Percentiles rank a stretch among this genome's conserved stretches.
Conservation (phyloP, 2,797 vertebrate species). For the Todus mexicanus region DNA sequence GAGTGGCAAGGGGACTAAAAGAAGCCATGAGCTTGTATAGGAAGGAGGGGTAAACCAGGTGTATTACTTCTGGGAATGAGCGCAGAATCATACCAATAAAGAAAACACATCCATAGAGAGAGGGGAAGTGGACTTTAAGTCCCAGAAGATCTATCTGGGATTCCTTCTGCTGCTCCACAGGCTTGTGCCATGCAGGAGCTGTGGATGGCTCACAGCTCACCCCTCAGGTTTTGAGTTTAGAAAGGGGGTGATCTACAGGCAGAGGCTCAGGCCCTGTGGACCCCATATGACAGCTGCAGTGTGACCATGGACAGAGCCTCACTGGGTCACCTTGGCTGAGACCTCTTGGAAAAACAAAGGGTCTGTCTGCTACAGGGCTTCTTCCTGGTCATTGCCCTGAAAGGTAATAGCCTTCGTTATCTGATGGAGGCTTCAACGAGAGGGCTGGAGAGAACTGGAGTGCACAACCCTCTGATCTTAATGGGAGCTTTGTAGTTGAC, state of each 20-base stretch:
- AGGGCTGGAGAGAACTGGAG: neutral
- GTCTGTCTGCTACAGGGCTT: rapidly evolving
- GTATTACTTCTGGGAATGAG: neutral
- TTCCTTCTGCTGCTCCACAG: neutral
- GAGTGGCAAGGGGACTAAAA: neutral
- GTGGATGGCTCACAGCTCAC: too few relatives aligned
- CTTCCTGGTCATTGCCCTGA: neutral
- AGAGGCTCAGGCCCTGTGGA: conserved; percentile 79
- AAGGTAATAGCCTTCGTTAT: neutral
- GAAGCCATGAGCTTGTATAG: neutral
- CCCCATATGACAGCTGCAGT: conserved; percentile 77
- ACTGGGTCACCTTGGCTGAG: conserved; percentile 77
- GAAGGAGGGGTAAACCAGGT: neutral
- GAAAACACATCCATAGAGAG: neutral
- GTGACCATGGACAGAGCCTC: conserved; percentile 71
- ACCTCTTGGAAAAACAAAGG: neutral
- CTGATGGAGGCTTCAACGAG: neutral
- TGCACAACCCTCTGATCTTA: neutral
- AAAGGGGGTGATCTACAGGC: conserved; percentile 75
- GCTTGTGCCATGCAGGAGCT: rapidly evolving
- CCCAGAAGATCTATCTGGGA: neutral
- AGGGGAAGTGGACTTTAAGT: neutral
- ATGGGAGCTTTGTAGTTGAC: neutral
- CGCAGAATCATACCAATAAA: neutral
- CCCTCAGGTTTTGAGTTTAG: conserved; percentile 77